Evolutionary conservation across 2,888 invertebrate species (phyloP).

Genomic region (Xanthia icteritia): DNA sequence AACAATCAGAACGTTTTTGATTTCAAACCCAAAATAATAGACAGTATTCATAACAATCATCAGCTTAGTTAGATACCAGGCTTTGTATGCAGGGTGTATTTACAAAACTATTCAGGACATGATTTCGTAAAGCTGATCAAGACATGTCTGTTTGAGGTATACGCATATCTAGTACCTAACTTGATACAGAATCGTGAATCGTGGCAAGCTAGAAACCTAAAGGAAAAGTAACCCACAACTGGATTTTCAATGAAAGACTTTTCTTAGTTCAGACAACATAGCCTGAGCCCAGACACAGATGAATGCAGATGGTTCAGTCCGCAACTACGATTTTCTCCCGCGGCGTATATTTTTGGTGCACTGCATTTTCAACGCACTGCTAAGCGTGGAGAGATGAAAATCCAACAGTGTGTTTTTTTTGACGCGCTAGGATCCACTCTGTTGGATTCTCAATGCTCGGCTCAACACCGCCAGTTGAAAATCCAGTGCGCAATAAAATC

Average conservation of each 20-base stretch:
- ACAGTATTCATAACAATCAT: neutral
- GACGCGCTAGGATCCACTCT: no score
- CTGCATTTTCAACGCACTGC: no score
- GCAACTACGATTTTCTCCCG: neutral
- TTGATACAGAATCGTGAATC: neutral
- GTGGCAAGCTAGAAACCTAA: neutral
- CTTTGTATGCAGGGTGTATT: neutral
- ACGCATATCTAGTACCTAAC: neutral
- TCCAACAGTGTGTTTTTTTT: no score
- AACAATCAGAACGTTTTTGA: slow-evolving; percentile 3
- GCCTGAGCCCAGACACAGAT: no score
- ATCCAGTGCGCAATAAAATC: no score
- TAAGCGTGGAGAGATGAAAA: no score
- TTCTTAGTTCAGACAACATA: neutral
- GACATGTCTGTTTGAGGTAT: neutral
- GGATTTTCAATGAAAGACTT: neutral
- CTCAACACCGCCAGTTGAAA: no score
- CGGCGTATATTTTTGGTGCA: no score
- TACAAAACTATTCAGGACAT: neutral
- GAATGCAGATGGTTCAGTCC: no score
- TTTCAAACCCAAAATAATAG: no score
- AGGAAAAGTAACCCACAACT: neutral
- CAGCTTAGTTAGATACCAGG: neutral
- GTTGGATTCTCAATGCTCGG: no score
- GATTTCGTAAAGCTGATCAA: neutral